phyloP scores from a whole-genome alignment of 1,140 invertebrate species.

The Sycobia sp. region DNA sequence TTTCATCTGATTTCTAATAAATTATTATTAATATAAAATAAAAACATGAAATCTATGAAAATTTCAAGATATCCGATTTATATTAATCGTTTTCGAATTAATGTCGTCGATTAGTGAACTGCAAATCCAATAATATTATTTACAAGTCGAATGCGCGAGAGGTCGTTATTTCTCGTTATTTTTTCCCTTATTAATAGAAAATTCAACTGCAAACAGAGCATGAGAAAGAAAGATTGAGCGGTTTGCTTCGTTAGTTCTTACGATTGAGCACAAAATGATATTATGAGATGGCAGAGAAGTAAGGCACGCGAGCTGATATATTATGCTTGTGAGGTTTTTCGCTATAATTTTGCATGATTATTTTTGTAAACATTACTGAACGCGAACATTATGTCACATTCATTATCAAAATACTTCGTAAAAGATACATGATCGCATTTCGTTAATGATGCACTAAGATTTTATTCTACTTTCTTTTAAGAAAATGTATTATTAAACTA shows the following conservation, averaged over 20 bases:
- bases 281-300: conserved; percentile 39
- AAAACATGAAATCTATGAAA: too few species aligned
- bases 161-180: conserved; percentile 14
- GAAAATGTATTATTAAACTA: too few species aligned
- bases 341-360: conserved; percentile 48
- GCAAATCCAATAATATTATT: too few species aligned
- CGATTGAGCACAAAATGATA: conserved; percentile 9
- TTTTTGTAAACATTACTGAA: conserved; percentile 34
- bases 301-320: conserved; percentile 55
- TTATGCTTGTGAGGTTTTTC: conserved; percentile 57
- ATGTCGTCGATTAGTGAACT: too few species aligned
- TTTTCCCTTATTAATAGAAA: conserved; percentile 10
- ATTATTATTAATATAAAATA: too few species aligned
- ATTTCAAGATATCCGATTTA: too few species aligned
- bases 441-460: neutral
- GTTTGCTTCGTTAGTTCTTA: conserved; percentile 30
- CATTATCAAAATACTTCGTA: conserved; percentile 9
- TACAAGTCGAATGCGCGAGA: neutral
- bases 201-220: conserved; percentile 37
- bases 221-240: conserved; percentile 37
- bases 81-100: too few species aligned
- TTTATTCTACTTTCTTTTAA: too few species aligned
- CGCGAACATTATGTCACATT: conserved; percentile 11
- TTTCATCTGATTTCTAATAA: too few species aligned
- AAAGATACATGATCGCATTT: conserved; percentile 1